Conservation (phyloP, 1,140 invertebrate species). For the Hyposmocoma kahamanoa region DNA sequence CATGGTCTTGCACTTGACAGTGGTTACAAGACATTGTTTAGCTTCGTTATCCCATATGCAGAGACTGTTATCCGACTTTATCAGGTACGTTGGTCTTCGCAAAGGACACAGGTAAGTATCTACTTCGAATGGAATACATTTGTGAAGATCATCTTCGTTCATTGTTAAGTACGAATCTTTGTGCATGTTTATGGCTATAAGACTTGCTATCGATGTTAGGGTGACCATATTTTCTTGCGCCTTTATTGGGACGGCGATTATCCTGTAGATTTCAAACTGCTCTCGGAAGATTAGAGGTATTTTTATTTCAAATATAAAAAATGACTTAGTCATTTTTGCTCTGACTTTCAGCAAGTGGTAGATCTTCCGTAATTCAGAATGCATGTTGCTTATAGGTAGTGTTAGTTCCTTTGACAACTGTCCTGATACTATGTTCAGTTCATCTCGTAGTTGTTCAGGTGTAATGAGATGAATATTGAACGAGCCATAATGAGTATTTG, state of each 20-base stretch:
- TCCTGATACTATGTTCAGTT: conserved; percentile 10
- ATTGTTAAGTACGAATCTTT: neutral
- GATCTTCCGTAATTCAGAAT: neutral
- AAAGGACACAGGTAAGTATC: neutral
- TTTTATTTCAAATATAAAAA: conserved; percentile 1
- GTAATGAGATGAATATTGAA: conserved; percentile 14
- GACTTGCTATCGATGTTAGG: neutral
- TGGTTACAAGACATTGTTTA: neutral
- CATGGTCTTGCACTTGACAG: neutral
- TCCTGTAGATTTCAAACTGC: neutral
- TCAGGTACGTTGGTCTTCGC: neutral
- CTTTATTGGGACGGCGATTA: neutral
- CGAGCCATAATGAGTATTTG: conserved; percentile 15
- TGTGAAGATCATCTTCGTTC: neutral
- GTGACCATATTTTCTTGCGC: neutral
- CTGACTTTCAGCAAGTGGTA: neutral
- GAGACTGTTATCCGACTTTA: neutral
- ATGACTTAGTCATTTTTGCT: neutral
- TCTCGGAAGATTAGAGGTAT: conserved; percentile 1
- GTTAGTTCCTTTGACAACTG: conserved; percentile 13
- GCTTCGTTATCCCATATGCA: neutral
- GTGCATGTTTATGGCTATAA: neutral
- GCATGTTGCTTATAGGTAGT: conserved; percentile 10
- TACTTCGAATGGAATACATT: neutral
- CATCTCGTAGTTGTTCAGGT: conserved; percentile 12